These are phyloP conservation scores for Tiliacea citrago DNA, from an alignment of 2,888 invertebrate species.

Conservation along the genomic window DNA sequence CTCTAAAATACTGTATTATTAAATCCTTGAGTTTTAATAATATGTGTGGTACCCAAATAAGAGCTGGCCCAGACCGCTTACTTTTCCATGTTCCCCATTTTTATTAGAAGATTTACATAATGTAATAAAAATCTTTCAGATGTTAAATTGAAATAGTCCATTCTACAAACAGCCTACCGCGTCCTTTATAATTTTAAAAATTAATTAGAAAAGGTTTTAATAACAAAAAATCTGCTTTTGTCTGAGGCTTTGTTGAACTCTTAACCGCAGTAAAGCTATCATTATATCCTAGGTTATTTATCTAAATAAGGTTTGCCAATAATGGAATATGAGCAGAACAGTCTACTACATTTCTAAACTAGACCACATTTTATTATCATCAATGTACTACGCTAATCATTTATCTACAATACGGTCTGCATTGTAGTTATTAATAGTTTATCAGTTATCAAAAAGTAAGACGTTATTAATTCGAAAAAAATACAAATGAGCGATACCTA, in stretches of 20 bases:
- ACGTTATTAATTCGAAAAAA: slow-evolving; percentile 13
- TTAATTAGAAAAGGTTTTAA: slow-evolving; percentile 18
- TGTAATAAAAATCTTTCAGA: slow-evolving; percentile 62
- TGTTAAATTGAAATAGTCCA: slow-evolving; percentile 57
- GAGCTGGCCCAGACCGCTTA: slow-evolving; percentile 15
- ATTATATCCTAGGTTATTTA: not conserved
- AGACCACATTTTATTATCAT: slow-evolving; percentile 3
- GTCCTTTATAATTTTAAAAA: slow-evolving; percentile 33
- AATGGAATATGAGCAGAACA: not conserved
- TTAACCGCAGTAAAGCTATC: not conserved
- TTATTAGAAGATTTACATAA: slow-evolving; percentile 60
- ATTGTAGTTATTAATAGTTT: slow-evolving; percentile 7
- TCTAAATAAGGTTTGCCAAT: not conserved
- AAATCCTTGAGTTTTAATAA: slow-evolving; percentile 11
- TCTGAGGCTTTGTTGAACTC: not conserved
- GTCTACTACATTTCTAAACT: not conserved
- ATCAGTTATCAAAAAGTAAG: slow-evolving; percentile 16
- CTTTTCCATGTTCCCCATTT: slow-evolving; percentile 51
- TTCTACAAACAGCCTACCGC: slow-evolving; percentile 48
- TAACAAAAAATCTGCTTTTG: not conserved
- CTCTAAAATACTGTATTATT: not conserved
- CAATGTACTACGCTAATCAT: not conserved
- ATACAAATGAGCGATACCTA: slow-evolving; percentile 2
- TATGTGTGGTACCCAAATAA: slow-evolving; percentile 30
- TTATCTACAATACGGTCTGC: not conserved